Base-by-base conservation (phyloP, 2,888 invertebrate genomes). In the Camptogramma bilineatum region DNA sequence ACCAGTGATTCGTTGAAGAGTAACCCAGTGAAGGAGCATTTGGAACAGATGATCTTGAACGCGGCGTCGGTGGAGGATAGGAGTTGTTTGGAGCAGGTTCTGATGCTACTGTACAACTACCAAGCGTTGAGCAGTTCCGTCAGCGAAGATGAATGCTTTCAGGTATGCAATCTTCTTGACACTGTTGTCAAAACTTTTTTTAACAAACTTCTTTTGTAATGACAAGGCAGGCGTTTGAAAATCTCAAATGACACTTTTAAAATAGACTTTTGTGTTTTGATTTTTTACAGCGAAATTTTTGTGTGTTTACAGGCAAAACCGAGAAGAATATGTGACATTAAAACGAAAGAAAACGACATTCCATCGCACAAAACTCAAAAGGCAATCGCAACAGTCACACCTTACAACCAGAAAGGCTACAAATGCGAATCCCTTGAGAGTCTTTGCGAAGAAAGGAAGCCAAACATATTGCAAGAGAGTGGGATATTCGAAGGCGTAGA, bases 401-500 rank as follows among this genome's bases (percentile, higher is more conserved):
- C 95, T 48, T 95, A 95, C 73, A 88, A 92, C 71, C 86, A 86
- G 71, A 88, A 94, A 82, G 87, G 93, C 70, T 85, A 90, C 83
- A 88, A 94, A 83, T 84, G 87, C 71, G 91, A 90, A 72, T 93
- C 90, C 55, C 80, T 93, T 52, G 92, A 93, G 70, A 91, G 90
- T 73, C 85, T 93, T 63, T 88, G 89, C 65, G 91, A 92, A 67
- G 93, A 93, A 64, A 90, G 85, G 81, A 94, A 87, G 85, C 94
- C 91, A 72, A 93, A 82, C 70, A 94, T 95, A 76, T 88, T 96
- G 28, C 96, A 96, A 78, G 96, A 96, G 78, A 96, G 96, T 76
- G 96, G 96, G 24, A 96, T 96, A 71, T 96, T 96, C 76, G 96
- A 95, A 76, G 95, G 93, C 51, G 94, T 89, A 31, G 94, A 94